Evolutionary conservation across 1,140 invertebrate genomes (phyloP), one percentile per base, ranked within the genome.

Genomic region (Papilio machaon): DNA sequence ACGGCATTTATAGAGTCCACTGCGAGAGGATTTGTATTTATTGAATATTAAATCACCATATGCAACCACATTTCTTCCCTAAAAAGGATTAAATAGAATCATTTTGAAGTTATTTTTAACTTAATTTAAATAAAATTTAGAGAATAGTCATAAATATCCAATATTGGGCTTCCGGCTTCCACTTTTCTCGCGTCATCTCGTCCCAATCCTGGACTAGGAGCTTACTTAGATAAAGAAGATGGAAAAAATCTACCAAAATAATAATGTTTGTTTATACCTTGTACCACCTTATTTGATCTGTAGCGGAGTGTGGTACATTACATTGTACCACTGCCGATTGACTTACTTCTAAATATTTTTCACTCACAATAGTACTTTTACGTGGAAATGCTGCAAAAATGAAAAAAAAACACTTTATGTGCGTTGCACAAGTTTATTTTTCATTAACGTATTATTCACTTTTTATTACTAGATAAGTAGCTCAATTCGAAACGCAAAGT

Each of bases 201-300:
- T 5, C 15, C 15, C 49, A 15, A 15, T 52, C 49, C 15, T 52
- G 38, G 49, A 4, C 13, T 17, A 52, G 49, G 49, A 52, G 49
- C 15, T 52, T 5, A 0, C 2, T 30, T 30, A 13, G 19, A 64
- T n/a, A 64, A 64, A 10, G 7, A 60, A 60, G 6, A 17, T 52
- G 60, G 5, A 17, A 54, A 54, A 13, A 54, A 6, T 6, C 5
- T 4, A 54, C 13, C 52, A 54, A 17, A 54, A 54, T 1, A 54
- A 2, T 17, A 17, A 54, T 54, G 52, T 6, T 15, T 35, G 1
- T 35, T 52, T 13, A 35, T 23, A 76, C 74, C 74, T 76, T 54
- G 23, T 49, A 76, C 74, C 74, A 76, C 19, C 47, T 4, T 7
- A 76, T 11, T 52, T 76, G 2, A n/a, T 76, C 47, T 13, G 74